Evolutionary conservation across 2,888 invertebrate species (phyloP).

Genomic region (Stictocephala bisonia): DNA sequence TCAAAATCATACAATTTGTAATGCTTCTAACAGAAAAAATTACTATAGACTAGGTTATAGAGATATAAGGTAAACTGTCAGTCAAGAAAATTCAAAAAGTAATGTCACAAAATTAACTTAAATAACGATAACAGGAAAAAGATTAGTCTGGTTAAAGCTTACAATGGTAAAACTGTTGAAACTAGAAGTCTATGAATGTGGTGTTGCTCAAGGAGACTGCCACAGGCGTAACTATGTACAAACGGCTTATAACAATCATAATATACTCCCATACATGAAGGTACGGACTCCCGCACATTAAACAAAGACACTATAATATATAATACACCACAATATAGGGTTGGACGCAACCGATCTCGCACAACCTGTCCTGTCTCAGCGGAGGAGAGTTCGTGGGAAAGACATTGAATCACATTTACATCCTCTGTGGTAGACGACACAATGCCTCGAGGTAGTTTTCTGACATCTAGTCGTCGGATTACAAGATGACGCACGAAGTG

Average conservation of each 20-base stretch:
- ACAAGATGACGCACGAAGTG: slow-evolving; percentile 93
- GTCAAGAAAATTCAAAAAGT: background rate
- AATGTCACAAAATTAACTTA: background rate
- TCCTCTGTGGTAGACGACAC: too few species aligned
- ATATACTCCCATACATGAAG: slow-evolving; percentile 39
- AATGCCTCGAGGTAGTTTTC: slow-evolving; percentile 30
- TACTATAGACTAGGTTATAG: too few species aligned
- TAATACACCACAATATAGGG: slow-evolving; percentile 15
- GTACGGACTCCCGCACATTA: slow-evolving; percentile 37
- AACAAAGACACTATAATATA: slow-evolving; percentile 41
- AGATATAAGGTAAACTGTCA: too few species aligned
- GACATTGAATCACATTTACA: slow-evolving; percentile 41
- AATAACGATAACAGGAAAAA: background rate
- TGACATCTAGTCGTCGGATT: slow-evolving; percentile 65
- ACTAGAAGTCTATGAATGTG: slow-evolving; percentile 33
- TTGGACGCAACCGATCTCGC: slow-evolving; percentile 35
- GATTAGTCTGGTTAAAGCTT: too few species aligned
- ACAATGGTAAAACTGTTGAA: slow-evolving; percentile 43
- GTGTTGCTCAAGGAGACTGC: slow-evolving; percentile 38
- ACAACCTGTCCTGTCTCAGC: slow-evolving; percentile 34
- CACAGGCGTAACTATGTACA: slow-evolving; percentile 37
- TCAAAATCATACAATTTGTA: too few species aligned
- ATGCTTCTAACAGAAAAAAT: too few species aligned
- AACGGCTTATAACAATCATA: slow-evolving; percentile 42
- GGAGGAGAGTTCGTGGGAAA: slow-evolving; percentile 33